phyloP scores from a whole-genome alignment of 2,113 vertebrate genomes.

The Bagarius yarrelli region DNA sequence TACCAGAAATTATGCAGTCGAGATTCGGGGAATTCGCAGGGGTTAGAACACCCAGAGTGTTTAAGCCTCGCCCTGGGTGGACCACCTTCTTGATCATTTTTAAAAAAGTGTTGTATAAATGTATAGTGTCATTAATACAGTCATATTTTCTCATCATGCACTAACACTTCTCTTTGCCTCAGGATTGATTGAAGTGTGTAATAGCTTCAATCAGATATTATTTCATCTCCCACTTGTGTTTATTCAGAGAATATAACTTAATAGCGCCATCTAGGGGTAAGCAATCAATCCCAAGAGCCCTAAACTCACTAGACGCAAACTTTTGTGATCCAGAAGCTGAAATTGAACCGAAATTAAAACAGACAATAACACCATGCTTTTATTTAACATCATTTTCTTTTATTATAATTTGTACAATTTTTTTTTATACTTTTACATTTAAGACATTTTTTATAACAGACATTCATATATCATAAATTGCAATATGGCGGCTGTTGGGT shows the following conservation, averaged over 20 bases:
- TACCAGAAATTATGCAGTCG: too few relatives aligned
- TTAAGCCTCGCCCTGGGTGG: too few relatives aligned
- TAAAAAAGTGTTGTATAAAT: too few relatives aligned
- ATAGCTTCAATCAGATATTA: too few relatives aligned
- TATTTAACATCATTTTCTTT: conserved; percentile 68
- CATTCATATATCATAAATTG: conserved; percentile 54
- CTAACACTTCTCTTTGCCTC: too few relatives aligned
- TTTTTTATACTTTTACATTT: conserved; percentile 62
- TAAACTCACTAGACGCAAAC: neutral
- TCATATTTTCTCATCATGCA: too few relatives aligned
- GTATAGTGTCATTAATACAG: too few relatives aligned
- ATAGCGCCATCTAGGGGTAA: conserved; percentile 45
- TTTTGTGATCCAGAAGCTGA: neutral
- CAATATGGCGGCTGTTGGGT: conserved; percentile 57
- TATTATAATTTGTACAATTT: conserved; percentile 68
- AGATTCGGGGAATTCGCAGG: too few relatives aligned
- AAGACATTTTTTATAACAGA: conserved; percentile 56
- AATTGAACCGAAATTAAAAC: neutral
- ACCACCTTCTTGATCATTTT: too few relatives aligned
- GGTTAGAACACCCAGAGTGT: too few relatives aligned
- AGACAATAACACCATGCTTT: conserved; percentile 61
- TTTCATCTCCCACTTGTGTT: neutral
- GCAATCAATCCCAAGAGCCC: neutral
- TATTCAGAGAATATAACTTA: conserved; percentile 12
- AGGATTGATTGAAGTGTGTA: too few relatives aligned